A percentile compares a stretch with the other conserved stretches of the same genome.
Evolutionary conservation across 2,888 invertebrate genomes (phyloP).

Genomic region (Himalopsyche anomala): DNA sequence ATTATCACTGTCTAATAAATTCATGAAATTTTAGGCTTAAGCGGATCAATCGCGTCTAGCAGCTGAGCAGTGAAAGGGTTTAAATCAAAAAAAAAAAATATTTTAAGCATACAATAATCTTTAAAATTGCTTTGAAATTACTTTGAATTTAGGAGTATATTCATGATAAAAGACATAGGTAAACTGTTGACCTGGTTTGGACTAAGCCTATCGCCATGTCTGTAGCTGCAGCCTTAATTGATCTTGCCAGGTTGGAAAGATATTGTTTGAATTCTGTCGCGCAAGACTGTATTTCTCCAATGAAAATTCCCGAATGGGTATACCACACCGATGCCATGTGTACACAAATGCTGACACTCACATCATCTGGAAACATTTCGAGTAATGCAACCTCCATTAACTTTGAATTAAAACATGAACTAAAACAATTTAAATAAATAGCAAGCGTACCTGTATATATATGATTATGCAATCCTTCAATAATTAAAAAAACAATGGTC

Average conservation of each 20-base stretch:
- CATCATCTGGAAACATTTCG: slow-evolving; percentile 67
- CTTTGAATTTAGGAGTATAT: too few relatives aligned
- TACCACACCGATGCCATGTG: slow-evolving; percentile 95
- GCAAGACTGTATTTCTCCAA: slow-evolving; percentile 91
- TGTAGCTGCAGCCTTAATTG: slow-evolving; percentile 92
- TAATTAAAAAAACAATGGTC: not conserved
- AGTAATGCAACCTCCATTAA: not conserved
- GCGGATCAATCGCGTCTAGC: too few relatives aligned
- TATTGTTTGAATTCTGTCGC: slow-evolving; percentile 94
- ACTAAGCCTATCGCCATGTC: slow-evolving; percentile 95
- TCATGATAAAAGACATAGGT: not conserved
- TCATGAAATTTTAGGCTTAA: too few relatives aligned
- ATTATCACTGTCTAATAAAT: too few relatives aligned
- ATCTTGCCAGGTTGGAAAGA: slow-evolving; percentile 87
- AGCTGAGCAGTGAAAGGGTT: too few relatives aligned
- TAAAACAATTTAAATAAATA: not conserved
- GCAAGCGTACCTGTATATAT: too few relatives aligned
- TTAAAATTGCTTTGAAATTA: too few relatives aligned
- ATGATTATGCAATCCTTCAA: not conserved
- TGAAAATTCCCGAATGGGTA: slow-evolving; percentile 92
- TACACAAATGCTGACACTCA: slow-evolving; percentile 71
- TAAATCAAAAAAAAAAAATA: too few relatives aligned
- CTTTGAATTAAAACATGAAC: not conserved
- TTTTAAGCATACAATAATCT: too few relatives aligned
- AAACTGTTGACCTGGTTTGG: slow-evolving; percentile 77